Evolutionary conservation across 2,113 vertebrate species (phyloP), one percentile per base, ranked within the genome.

Genomic region (Thalassarche chlororhynchos): DNA sequence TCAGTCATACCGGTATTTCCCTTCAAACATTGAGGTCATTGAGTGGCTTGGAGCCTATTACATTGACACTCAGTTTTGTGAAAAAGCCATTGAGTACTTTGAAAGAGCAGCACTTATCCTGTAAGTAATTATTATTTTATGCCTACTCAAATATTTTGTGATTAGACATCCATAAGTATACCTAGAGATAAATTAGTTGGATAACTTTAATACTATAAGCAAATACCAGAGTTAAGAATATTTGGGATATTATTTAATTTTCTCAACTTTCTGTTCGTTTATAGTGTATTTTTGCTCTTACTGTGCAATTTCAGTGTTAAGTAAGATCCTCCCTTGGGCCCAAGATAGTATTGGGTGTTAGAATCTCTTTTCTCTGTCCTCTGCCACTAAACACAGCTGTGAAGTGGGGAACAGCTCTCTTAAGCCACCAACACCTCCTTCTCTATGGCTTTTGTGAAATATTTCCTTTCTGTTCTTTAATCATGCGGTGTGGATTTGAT

Each of bases 11-110:
- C 98, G 99, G 95, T 99, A 99, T 98, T 99, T 99, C 89, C 99
- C 99, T 31, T 99, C 99, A 84, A 99, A 99, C 98, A 99, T 99
- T 62, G 99, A 99, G 57, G 99, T 99, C 93, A 99, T 99, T 55
- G 99, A 99, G 93, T 99, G 99, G 99, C 99, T 99, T 38, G 99
- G 99, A 79, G 99, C 99, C 4, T 99, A 99, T 95, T 99, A 99
- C 97, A 99, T 99, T 84, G 99, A 99, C 93, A 99, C 99, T 6
- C 99, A 99, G 96, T 99, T 99, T 98, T 99, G 98, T 98, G 99
- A 99, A 98, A 99, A 99, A 98, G 99, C 99, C 92, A 99, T 99
- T 98, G 99, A 99, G 95, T 99, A 99, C 97, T 99, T 99, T 98
- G 99, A 99, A 96, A 99, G 99, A 98, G 99, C 99, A 87, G 98